Evolutionary conservation across 2,888 invertebrate genomes (phyloP).

Genomic region (Noctua comes): DNA sequence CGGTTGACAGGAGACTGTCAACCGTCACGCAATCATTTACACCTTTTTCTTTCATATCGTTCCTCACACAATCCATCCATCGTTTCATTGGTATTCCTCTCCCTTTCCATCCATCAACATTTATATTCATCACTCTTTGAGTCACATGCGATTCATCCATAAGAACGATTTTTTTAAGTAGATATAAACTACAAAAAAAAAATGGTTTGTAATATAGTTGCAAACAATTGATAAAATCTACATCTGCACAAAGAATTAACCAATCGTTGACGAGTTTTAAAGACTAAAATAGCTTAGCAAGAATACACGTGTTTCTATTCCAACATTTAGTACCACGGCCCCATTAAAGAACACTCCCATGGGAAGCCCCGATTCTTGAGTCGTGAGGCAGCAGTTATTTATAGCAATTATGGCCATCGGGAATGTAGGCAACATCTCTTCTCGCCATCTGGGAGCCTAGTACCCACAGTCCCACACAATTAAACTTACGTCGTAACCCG

Average conservation of each 20-base stretch:
- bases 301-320: constrained; percentile 1
- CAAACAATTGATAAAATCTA: not conserved
- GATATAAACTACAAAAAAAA: not conserved
- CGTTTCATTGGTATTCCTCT: too few species aligned
- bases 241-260: not conserved
- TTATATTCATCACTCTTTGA: too few species aligned
- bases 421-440: constrained; percentile 30
- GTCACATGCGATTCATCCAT: too few species aligned
- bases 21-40: too few species aligned
- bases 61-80: too few species aligned
- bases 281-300: constrained; percentile 27
- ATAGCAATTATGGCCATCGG: constrained; percentile 30
- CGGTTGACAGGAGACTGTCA: too few species aligned
- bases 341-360: constrained; percentile 41
- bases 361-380: constrained; percentile 40
- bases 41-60: too few species aligned
- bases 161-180: too few species aligned
- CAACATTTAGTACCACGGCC: constrained; percentile 20
- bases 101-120: too few species aligned
- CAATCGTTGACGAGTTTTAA: not conserved
- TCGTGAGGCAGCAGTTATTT: constrained; percentile 31
- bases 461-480: not conserved
- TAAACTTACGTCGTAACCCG: not conserved
- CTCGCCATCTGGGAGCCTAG: constrained; percentile 28
- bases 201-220: not conserved